Conservation (phyloP, 2,113 vertebrate species). For the Nothocercus julius region DNA sequence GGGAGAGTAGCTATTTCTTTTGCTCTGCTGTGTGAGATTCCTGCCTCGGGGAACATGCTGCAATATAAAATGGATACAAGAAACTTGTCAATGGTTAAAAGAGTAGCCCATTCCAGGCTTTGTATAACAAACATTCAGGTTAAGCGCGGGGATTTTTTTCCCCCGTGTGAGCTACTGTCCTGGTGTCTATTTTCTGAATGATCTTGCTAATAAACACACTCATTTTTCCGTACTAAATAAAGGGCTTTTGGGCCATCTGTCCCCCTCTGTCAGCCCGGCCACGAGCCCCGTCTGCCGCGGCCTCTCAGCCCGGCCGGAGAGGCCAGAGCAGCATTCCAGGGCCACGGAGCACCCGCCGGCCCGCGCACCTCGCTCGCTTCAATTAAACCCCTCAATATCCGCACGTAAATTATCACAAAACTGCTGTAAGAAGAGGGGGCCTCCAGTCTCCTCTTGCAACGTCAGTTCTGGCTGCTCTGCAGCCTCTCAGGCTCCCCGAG, state of each 20-base stretch:
- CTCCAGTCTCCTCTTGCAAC: slow-evolving; percentile 41
- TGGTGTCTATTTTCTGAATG: background rate
- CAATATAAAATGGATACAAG: background rate
- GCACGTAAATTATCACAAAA: background rate
- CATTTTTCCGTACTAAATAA: background rate
- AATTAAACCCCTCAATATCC: background rate
- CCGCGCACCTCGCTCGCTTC: background rate
- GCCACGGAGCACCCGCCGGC: background rate
- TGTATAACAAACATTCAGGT: background rate
- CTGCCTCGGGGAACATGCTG: background rate
- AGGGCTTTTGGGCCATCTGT: slow-evolving; percentile 28
- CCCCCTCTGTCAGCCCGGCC: slow-evolving; percentile 7
- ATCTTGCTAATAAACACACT: background rate
- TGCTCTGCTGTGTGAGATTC: slow-evolving; percentile 25
- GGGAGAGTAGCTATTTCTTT: background rate
- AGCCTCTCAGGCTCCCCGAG: slow-evolving; percentile 51
- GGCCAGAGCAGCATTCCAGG: background rate
- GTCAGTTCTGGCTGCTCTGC: slow-evolving; percentile 65
- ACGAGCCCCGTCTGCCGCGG: background rate
- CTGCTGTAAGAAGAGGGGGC: background rate
- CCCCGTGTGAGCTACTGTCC: background rate
- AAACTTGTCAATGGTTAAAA: background rate
- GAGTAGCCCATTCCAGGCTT: background rate
- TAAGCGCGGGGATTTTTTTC: background rate
- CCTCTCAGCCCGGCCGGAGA: background rate